Base-by-base conservation (phyloP, 1,140 invertebrate species). In the Watersipora subatra region DNA sequence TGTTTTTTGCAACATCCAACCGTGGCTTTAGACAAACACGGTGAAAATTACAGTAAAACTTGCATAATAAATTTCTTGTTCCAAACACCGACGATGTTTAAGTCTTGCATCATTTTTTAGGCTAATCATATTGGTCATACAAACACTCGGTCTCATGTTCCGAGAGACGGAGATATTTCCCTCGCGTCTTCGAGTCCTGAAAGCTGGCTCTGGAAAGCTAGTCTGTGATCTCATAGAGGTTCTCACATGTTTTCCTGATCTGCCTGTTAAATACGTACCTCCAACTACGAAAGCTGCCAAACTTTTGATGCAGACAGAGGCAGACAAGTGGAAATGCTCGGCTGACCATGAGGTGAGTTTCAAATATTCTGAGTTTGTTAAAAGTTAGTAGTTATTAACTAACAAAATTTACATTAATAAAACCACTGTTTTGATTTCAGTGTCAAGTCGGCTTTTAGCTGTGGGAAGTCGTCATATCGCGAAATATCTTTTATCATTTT, bases 81-180 rank as follows among this genome's bases (percentile, higher is more conserved):
- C n/a, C n/a, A n/a, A n/a, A n/a, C n/a, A n/a, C n/a, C n/a, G n/a
- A n/a, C n/a, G n/a, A n/a, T n/a, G n/a, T n/a, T n/a, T n/a, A n/a
- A n/a, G n/a, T n/a, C n/a, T n/a, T n/a, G n/a, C n/a, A n/a, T n/a
- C n/a, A n/a, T n/a, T 55, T 70, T 76, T 25, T 69, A 78, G 77
- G 61, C 70, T 76, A 65, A 66, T 73, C 17, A 73, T 73, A 22
- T 64, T 78, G 15, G 30, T 75, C n/a, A 64, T 73, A 20, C 72
- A 74, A 30, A 75, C 73, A 7, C 63, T 77, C n/a, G 71, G 70
- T 65, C 66, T 75, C 46, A 76, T 77, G 75, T 75, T 77, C 61
- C 66, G 75, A 20, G 77, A 78, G 65, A 72, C 77, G n/a, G 77
- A 78, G 66, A 73, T 75, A 34, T 70, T 76, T 19, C 70, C 73